A percentile compares a stretch with the other conserved stretches of the same genome.
Evolutionary conservation across 2,797 vertebrate species (phyloP).

Genomic region (Limosa lapponica): DNA sequence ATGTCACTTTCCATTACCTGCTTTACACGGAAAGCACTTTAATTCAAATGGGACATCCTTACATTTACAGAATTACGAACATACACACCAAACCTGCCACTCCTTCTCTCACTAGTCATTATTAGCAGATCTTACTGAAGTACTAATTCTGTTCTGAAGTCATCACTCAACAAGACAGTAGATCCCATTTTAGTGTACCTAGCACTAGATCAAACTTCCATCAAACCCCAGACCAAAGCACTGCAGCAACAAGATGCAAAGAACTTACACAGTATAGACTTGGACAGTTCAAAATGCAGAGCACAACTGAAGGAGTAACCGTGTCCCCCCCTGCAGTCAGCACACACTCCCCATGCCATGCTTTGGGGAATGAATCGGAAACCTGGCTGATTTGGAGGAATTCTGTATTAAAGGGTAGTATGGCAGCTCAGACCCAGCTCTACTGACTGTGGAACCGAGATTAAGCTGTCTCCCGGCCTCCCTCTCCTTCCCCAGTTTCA

Average conservation of each 20-base stretch:
- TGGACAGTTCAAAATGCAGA: not conserved
- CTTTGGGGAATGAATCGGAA: not conserved
- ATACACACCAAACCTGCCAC: not conserved
- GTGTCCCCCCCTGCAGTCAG: not conserved
- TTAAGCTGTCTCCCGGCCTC: not conserved
- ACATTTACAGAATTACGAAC: not conserved
- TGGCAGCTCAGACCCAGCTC: not conserved
- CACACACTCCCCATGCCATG: rapidly evolving
- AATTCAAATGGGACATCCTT: not conserved
- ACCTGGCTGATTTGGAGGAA: not conserved
- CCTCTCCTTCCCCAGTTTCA: not conserved
- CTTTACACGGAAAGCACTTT: not conserved
- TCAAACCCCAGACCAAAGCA: not conserved
- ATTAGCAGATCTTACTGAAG: not conserved
- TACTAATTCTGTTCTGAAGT: not conserved
- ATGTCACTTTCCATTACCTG: not conserved
- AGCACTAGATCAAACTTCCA: not conserved
- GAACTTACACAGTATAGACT: not conserved
- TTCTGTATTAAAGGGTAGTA: rapidly evolving
- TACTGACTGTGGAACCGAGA: not conserved
- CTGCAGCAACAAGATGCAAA: not conserved
- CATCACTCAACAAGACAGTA: not conserved
- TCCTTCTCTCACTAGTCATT: not conserved
- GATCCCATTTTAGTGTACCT: not conserved
- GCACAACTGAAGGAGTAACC: not conserved